Conservation (phyloP, 2,113 vertebrate genomes). For the Calonectris borealis region DNA sequence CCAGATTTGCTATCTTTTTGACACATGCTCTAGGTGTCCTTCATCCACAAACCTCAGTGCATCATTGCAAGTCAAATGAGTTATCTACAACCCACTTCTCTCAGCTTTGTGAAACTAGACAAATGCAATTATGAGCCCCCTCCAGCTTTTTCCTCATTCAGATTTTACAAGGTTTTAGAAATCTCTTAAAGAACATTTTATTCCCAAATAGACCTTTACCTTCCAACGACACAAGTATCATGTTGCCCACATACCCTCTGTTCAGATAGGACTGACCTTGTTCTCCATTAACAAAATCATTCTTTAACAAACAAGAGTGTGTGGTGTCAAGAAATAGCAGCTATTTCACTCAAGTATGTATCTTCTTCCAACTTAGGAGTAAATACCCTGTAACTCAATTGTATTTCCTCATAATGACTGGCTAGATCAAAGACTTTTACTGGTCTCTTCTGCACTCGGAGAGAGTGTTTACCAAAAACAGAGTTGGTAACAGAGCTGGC, state of each 20-base stretch:
- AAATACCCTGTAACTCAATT: not conserved
- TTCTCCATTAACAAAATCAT: not conserved
- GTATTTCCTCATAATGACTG: not conserved
- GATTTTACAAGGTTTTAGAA: not conserved
- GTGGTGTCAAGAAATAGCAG: not conserved
- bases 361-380: not conserved
- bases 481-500: not conserved
- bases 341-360: not conserved
- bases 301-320: not conserved
- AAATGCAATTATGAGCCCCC: not conserved
- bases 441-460: not conserved
- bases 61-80: not conserved
- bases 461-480: not conserved
- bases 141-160: not conserved
- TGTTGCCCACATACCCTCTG: not conserved
- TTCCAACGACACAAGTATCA: not conserved
- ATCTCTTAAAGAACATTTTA: not conserved
- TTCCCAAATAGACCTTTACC: not conserved
- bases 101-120: not conserved
- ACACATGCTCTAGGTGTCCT: not conserved
- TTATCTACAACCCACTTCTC: not conserved
- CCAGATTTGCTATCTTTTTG: not conserved
- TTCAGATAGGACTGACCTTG: not conserved
- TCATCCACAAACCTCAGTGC: slow-evolving; percentile 5
- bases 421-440: not conserved